Evolutionary conservation across 2,113 vertebrate genomes (phyloP).

Genomic region (Sinocyclocheilus anshuiensis): DNA sequence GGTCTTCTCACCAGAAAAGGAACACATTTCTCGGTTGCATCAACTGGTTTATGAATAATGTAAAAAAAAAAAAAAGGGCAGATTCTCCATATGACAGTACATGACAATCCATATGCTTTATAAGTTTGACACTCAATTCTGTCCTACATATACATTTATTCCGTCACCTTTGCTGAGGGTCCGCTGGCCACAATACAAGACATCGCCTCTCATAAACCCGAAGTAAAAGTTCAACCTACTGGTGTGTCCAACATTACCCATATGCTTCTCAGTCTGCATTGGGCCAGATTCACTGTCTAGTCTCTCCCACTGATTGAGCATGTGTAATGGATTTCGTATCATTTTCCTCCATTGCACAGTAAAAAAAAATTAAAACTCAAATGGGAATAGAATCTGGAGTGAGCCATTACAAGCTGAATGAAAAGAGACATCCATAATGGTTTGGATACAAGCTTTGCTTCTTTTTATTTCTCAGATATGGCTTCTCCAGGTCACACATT

Average conservation of each 20-base stretch:
- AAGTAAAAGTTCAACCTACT: conserved; percentile 32
- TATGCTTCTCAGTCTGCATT: conserved; percentile 21
- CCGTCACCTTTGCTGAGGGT: conserved; percentile 9
- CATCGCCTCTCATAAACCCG: neutral
- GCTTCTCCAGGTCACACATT: conserved; percentile 25
- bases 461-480: conserved; percentile 40
- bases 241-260: conserved; percentile 42
- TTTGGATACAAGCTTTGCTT: conserved; percentile 13
- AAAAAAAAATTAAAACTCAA: conserved; percentile 11
- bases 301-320: conserved; percentile 34
- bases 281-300: conserved; percentile 2
- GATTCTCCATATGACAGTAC: neutral
- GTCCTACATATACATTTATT: neutral
- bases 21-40: neutral
- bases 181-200: neutral
- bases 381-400: conserved; percentile 33
- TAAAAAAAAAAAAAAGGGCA: neutral
- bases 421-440: conserved; percentile 42
- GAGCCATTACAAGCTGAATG: conserved; percentile 37
- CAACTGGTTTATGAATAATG: neutral
- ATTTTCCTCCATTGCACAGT: conserved; percentile 7
- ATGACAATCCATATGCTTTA: neutral
- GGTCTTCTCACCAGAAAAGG: neutral
- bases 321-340: conserved; percentile 35
- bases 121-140: neutral